A percentile compares a stretch with the other conserved stretches of the same genome.
These are phyloP conservation scores for Meloidogyne hapla DNA, from an alignment of 1,140 invertebrate genomes.

Conservation along the genomic window DNA sequence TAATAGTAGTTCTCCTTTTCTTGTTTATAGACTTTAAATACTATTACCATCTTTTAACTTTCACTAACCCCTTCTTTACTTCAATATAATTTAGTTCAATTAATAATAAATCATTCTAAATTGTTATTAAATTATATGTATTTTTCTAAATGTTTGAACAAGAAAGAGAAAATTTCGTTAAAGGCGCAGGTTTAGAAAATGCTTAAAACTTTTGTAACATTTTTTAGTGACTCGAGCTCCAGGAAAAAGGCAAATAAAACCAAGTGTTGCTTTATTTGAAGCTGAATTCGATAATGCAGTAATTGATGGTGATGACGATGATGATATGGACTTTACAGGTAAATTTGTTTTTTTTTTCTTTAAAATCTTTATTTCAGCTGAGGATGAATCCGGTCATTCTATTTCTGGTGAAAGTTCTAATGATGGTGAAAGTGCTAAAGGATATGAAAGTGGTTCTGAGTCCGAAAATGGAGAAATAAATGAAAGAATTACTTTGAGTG, in stretches of 20 bases:
- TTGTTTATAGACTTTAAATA: no score
- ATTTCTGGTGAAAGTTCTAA: neutral
- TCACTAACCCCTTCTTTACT: no score
- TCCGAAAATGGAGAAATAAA: constrained; percentile 10
- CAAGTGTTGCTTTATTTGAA: constrained; percentile 36
- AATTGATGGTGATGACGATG: constrained; percentile 33
- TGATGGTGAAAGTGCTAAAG: neutral
- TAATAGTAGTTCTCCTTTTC: no score
- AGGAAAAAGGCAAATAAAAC: constrained; percentile 40
- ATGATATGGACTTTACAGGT: constrained; percentile 34
- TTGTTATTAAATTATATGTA: neutral
- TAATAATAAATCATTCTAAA: neutral
- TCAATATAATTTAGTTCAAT: no score
- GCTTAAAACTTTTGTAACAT: neutral
- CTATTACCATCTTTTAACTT: no score
- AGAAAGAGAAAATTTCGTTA: constrained; percentile 22
- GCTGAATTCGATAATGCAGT: neutral
- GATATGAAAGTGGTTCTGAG: neutral
- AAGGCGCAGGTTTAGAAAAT: constrained; percentile 13
- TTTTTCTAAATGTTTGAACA: constrained; percentile 16
- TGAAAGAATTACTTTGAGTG: constrained; percentile 4
- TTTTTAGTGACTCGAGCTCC: constrained; percentile 30
- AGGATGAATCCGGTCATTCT: neutral
- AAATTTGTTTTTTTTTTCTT: constrained; percentile 18
- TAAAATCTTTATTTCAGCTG: constrained; percentile 3